A percentile compares a stretch with the other conserved stretches of the same genome.
These are phyloP conservation scores for Idris sp. DNA, from an alignment of 1,140 invertebrate species.

Conservation along the genomic window DNA sequence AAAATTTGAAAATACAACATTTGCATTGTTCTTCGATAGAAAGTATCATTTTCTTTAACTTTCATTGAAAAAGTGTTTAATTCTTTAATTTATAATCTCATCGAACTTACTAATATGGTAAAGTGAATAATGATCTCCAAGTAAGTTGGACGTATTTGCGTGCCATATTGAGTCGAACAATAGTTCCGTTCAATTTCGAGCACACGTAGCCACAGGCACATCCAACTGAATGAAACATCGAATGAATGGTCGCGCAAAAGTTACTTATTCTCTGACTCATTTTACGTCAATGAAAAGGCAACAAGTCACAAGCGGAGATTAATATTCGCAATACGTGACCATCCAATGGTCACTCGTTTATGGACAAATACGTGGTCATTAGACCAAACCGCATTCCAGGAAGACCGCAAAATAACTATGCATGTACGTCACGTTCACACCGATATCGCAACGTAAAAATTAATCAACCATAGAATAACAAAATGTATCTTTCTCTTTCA, in stretches of 20 bases:
- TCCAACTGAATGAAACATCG: slow-evolving; percentile 45
- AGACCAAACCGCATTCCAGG: slow-evolving; percentile 23
- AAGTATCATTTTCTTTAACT: slow-evolving; percentile 8
- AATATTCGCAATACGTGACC: slow-evolving; percentile 58
- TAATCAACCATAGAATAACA: slow-evolving; percentile 3
- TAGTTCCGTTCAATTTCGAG: slow-evolving; percentile 34
- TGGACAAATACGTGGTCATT: slow-evolving; percentile 42
- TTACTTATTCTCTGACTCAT: slow-evolving; percentile 54
- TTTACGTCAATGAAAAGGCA: slow-evolving; percentile 62
- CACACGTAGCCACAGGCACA: slow-evolving; percentile 26
- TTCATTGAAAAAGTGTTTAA: slow-evolving; percentile 8
- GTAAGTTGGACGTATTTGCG: slow-evolving; percentile 34
- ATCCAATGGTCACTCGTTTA: slow-evolving; percentile 32
- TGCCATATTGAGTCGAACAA: slow-evolving; percentile 27
- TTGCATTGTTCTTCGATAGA: not conserved
- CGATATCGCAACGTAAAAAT: slow-evolving; percentile 34
- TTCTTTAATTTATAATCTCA: slow-evolving; percentile 15
- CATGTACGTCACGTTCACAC: slow-evolving; percentile 37
- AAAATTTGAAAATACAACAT: not conserved
- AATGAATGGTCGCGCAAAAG: slow-evolving; percentile 57
- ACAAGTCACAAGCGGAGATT: slow-evolving; percentile 40
- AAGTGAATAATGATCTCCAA: slow-evolving; percentile 41
- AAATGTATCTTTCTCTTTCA: too few relatives aligned
- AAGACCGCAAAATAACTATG: slow-evolving; percentile 24
- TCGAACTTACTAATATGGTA: slow-evolving; percentile 28